phyloP scores from a whole-genome alignment of 2,113 vertebrate species.

The Camelus bactrianus region DNA sequence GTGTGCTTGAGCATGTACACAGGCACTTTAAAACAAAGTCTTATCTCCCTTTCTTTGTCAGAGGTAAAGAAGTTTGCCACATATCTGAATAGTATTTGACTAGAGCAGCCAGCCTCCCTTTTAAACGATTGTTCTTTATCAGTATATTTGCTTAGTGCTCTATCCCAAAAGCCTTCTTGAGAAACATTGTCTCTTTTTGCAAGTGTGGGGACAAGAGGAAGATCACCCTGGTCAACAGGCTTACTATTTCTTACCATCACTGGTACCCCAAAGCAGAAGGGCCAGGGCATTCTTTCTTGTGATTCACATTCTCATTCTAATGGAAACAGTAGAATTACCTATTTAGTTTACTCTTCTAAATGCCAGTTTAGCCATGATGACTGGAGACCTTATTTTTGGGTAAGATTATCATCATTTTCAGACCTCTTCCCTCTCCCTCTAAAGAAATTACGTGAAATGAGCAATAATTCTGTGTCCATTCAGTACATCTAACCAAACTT shows the following conservation, averaged over 20 bases:
- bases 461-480: constrained; percentile 11
- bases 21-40: not conserved
- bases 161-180: not conserved
- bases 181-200: not conserved
- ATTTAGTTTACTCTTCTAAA: not conserved
- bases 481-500: not conserved
- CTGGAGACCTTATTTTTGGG: not conserved
- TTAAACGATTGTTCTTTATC: not conserved
- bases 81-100: constrained; percentile 20
- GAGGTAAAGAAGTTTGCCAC: constrained; percentile 2
- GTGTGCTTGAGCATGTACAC: not conserved
- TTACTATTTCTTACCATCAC: not conserved
- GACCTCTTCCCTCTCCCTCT: not conserved
- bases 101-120: not conserved
- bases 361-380: not conserved
- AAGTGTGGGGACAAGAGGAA: not conserved
- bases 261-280: not conserved
- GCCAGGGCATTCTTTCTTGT: not conserved
- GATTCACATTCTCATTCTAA: not conserved
- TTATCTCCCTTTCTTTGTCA: not conserved
- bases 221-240: not conserved
- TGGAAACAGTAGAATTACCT: not conserved
- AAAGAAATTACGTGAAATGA: not conserved
- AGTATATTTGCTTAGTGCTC: not conserved
- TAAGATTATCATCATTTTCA: not conserved